Conservation (phyloP, 2,797 vertebrate species). For the Champsocephalus esox region DNA sequence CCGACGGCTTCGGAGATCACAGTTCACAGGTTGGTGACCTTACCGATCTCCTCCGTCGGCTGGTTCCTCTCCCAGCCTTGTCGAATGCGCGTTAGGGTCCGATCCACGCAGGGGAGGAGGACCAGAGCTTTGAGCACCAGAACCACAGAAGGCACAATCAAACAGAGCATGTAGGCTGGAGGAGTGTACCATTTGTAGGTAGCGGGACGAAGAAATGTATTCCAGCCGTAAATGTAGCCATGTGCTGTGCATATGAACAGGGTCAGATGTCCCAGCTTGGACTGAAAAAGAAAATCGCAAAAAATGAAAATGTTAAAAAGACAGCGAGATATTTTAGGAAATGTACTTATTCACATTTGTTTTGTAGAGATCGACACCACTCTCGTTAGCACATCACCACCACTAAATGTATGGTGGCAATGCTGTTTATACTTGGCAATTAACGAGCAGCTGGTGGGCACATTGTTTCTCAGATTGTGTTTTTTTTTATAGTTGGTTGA, state of each 20-base stretch:
- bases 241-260: slow-evolving; percentile 90
- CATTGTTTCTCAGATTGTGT: neutral
- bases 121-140: slow-evolving; percentile 89
- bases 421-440: neutral
- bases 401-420: neutral
- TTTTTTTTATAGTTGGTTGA: neutral
- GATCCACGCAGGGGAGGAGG: slow-evolving; percentile 91
- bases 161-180: slow-evolving; percentile 84
- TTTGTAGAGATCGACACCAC: neutral
- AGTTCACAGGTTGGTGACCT: slow-evolving; percentile 53
- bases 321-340: neutral
- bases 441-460: neutral
- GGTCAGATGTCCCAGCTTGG: slow-evolving; percentile 92
- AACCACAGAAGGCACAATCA: slow-evolving; percentile 88
- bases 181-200: slow-evolving; percentile 90
- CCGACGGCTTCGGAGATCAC: neutral
- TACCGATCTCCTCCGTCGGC: slow-evolving; percentile 27
- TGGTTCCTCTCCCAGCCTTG: slow-evolving; percentile 91
- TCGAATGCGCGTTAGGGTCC: slow-evolving; percentile 85
- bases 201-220: slow-evolving; percentile 81
- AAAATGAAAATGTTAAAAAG: neutral
- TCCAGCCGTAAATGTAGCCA: slow-evolving; percentile 87
- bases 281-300: slow-evolving; percentile 75
- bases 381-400: neutral
- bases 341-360: neutral